Evolutionary conservation across 2,888 invertebrate species (phyloP), one percentile per base, ranked within the genome.

Genomic region (Tineola bisselliella): DNA sequence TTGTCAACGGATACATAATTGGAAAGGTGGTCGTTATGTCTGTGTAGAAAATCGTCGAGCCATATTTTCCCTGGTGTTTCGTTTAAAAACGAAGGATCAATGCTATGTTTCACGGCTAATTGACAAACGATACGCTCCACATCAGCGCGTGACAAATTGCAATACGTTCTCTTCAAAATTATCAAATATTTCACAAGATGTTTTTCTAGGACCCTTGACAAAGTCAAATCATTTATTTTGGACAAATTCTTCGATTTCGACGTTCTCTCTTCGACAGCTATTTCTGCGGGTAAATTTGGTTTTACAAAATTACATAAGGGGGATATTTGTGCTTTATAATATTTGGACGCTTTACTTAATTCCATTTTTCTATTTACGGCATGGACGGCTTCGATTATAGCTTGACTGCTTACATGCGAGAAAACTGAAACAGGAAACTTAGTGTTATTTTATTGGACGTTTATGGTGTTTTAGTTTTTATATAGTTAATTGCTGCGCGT

Each of bases 291-390:
- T 43, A 15, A 43, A 33, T 60, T 31, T 19, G 60, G 61, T 63
- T 63, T 61, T 17, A 61, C 62, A 59, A 63, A 62, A 57, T 62
- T 61, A 62, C 63, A 62, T 61, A 65, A 62, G 59, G 65, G 62
- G 62, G 63, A 54, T 63, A 61, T 64, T 57, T 64, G 65, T 60
- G 66, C 65, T 48, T 64, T 44, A 62, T 65, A 65, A 59, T 61
- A 60, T 44, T 65, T 64, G 15, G 60, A 63, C 52, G 65, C 64
- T 61, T 63, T 65, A 62, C 63, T 61, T 48, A 64, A 64, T 30
- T 64, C 65, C 65, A 66, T 66, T 59, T 63, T 63, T 19, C 62
- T 63, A 10, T 44, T 56, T 44, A 66, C 66, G 18, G 63, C 64
- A 54, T 63, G 59, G 43, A 65, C 59, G 59, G 65, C 65, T 62